Evolutionary conservation across 2,113 vertebrate species (phyloP), one percentile per base, ranked within the genome.

Genomic region (Scolopax mira): DNA sequence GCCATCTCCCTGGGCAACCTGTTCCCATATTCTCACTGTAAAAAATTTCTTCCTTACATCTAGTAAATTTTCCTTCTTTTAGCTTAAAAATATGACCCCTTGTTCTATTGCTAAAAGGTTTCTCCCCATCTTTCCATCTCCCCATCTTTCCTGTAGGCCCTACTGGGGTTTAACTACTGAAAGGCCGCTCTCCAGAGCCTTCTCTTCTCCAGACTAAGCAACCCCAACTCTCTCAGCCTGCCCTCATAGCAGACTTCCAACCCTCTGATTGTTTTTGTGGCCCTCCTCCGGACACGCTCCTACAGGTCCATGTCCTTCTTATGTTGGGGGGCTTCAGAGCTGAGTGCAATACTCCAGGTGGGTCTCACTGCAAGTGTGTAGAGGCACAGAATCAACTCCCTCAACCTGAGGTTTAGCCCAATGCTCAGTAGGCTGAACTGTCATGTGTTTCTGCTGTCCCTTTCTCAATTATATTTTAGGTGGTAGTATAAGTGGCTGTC

Each of bases 331-430:
- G 2, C 7, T 11, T 10, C 35, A 41, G 28, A 13, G n/a, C n/a
- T n/a, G n/a, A n/a, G 23, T 0, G 2, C 49, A 33, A 42, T 3
- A n/a, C 15, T 25, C 22, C 31, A 46, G 22, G 15, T 46, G 15
- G 15, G 11, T 67, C 42, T 67, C 22, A 46, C 10, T 11, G n/a
- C 22, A 54, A 37, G 8, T 5, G 37, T 13, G 37, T 6, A 64
- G 37, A 30, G 37, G 37, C 25, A 12, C 61, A 62, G 61, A 64
- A 41, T 30, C 27, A 41, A 18, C 8, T 30, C 37, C 25, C 37
- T 41, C 4, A 4, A 30, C 11, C 25, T 64, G 13, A 35, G 7
- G 7, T 52, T 55, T 80, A 51, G 35, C 6, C 35, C 22, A 22
- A 4, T 24, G 10, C 8, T 77, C 23, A 41, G n/a, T 23, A 46